Conservation (phyloP, 2,797 vertebrate species). For the Tauraco hartlaubi region DNA sequence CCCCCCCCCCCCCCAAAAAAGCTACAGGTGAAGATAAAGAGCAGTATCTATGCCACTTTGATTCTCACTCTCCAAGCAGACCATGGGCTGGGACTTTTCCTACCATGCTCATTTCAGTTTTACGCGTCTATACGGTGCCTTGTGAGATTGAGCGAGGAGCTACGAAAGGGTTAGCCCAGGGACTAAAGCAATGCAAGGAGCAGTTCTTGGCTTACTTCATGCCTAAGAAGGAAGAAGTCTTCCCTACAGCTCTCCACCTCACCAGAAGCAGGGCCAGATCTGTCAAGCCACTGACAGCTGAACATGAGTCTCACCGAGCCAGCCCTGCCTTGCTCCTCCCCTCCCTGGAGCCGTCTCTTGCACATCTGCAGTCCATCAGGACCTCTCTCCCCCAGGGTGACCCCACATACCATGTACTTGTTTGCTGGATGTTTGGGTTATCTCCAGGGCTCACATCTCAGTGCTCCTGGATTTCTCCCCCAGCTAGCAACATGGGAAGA, state of each 20-base stretch:
- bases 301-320: neutral
- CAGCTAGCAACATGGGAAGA: neutral
- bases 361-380: neutral
- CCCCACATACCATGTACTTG: neutral
- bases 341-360: neutral
- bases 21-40: conserved; percentile 17
- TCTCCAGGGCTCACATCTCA: neutral
- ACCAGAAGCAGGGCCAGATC: neutral
- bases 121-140: neutral
- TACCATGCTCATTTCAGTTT: neutral
- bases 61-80: neutral
- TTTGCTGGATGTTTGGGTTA: neutral
- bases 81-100: neutral
- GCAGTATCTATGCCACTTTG: neutral
- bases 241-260: neutral
- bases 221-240: neutral
- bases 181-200: neutral
- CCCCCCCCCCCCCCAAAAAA: neutral
- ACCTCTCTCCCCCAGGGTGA: neutral
- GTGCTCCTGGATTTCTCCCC: neutral
- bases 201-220: neutral
- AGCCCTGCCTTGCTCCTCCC: neutral
- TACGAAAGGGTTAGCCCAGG: neutral
- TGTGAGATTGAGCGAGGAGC: neutral
- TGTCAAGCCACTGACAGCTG: neutral